Conservation (phyloP, 2,797 vertebrate species). For the Betta splendens region DNA sequence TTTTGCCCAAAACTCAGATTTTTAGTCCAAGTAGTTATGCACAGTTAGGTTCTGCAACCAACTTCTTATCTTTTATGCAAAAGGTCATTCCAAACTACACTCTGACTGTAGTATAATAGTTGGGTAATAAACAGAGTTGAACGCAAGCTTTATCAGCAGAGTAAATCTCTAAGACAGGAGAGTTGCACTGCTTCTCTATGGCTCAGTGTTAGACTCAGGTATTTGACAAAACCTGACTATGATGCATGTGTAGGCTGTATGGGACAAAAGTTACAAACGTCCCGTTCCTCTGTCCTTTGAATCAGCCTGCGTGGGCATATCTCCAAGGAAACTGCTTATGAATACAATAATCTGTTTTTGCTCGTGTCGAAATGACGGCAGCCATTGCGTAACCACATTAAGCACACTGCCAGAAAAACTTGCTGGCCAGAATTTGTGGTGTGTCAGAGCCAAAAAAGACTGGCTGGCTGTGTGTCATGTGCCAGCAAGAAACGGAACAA, state of each 20-base stretch:
- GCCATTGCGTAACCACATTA: constrained; percentile 71
- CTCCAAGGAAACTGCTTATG: constrained; percentile 69
- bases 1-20: constrained; percentile 7
- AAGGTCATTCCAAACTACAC: not conserved
- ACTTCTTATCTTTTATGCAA: not conserved
- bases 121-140: too few relatives aligned
- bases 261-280: constrained; percentile 1
- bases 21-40: not conserved
- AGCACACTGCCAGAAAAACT: constrained; percentile 66
- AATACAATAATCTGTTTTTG: constrained; percentile 71
- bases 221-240: constrained; percentile 6
- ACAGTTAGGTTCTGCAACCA: not conserved
- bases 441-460: constrained; percentile 60
- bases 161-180: not conserved
- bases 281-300: constrained; percentile 8
- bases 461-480: constrained; percentile 64
- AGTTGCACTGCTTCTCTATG: not conserved
- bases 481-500: constrained; percentile 71
- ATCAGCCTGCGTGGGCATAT: constrained; percentile 55
- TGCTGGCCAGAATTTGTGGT: constrained; percentile 57
- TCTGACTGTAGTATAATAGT: not conserved
- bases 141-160: not conserved
- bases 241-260: not conserved
- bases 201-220: not conserved
- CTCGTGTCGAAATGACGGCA: constrained; percentile 72